Evolutionary conservation across 2,888 invertebrate species (phyloP).

Genomic region (Eulithis testata): DNA sequence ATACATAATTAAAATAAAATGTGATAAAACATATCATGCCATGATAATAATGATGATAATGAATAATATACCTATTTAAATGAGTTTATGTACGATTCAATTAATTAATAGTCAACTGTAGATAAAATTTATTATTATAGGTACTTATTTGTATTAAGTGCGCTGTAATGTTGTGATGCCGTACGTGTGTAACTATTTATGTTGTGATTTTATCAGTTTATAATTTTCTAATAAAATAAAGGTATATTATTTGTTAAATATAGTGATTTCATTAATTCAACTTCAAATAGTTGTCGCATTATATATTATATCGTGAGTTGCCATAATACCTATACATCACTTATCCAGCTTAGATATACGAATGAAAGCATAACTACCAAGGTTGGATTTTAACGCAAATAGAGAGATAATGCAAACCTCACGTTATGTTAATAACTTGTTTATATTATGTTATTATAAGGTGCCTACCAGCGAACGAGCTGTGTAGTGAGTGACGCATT

Average conservation of each 20-base stretch:
- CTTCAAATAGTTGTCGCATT: background rate
- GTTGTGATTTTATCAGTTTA: conserved; percentile 70
- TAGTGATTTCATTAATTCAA: conserved; percentile 18
- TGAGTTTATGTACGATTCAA: conserved; percentile 35
- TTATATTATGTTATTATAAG: no score
- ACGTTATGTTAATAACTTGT: no score
- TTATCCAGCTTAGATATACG: no score
- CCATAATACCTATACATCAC: no score
- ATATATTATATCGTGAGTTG: no score
- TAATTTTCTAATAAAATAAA: conserved; percentile 60
- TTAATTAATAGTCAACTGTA: conserved; percentile 37
- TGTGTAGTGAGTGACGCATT: no score
- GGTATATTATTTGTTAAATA: conserved; percentile 71
- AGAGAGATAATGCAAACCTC: no score
- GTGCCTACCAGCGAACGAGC: no score
- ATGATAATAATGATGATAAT: conserved; percentile 45
- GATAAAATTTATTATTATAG: background rate
- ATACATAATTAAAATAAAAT: conserved; percentile 26
- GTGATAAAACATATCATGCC: conserved; percentile 70
- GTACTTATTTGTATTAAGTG: conserved; percentile 9
- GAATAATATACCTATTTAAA: conserved; percentile 32
- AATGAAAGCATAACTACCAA: no score
- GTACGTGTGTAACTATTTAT: conserved; percentile 48
- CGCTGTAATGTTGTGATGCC: conserved; percentile 47
- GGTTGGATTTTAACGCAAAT: no score